Conservation (phyloP, 2,113 vertebrate species). For the Elachura formosa region DNA sequence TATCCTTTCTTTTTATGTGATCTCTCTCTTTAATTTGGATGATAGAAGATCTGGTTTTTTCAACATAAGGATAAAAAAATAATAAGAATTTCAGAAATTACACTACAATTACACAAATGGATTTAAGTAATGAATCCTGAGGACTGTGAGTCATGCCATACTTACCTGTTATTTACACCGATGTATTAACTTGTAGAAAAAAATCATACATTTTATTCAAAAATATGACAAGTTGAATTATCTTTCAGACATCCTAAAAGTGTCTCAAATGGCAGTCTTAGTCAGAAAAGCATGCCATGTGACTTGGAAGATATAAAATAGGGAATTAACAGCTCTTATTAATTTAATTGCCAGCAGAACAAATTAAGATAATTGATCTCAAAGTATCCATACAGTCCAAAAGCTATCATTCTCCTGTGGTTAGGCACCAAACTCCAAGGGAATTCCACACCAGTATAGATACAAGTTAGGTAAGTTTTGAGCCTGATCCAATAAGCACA, state of each 20-base stretch:
- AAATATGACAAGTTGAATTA: background rate
- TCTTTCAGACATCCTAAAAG: background rate
- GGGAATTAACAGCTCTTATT: constrained; percentile 2
- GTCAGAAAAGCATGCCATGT: background rate
- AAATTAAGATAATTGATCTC: constrained; percentile 38
- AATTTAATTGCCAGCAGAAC: background rate
- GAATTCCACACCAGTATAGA: background rate
- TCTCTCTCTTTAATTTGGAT: background rate
- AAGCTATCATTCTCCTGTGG: background rate
- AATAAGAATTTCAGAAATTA: background rate
- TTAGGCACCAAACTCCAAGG: background rate
- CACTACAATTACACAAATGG: background rate
- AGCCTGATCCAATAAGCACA: background rate
- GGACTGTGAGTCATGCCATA: background rate
- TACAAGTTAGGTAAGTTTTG: background rate
- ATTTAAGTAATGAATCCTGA: background rate
- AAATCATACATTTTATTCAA: background rate
- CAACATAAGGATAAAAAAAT: background rate
- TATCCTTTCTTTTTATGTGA: background rate
- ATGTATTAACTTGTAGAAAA: background rate
- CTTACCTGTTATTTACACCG: constrained; percentile 6
- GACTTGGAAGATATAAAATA: background rate
- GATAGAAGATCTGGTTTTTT: background rate
- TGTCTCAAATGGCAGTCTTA: background rate
- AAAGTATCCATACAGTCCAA: background rate